These are phyloP conservation scores for Drosophila borborema DNA, from an alignment of 2,888 invertebrate genomes.

Conservation along the genomic window DNA sequence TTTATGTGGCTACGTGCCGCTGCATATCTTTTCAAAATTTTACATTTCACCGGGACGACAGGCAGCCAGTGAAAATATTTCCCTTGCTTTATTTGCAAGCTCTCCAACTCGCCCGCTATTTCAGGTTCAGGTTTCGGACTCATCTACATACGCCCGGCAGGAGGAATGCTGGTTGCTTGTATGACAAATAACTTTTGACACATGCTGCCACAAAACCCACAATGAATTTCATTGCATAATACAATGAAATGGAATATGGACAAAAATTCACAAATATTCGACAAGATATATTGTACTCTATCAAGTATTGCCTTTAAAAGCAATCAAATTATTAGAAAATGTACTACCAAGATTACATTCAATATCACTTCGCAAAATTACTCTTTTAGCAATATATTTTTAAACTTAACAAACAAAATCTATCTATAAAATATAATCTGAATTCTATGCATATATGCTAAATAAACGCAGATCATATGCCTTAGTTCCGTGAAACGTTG, in stretches of 20 bases:
- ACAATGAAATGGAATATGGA: conserved; percentile 39
- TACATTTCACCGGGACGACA: conserved; percentile 55
- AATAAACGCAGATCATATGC: conserved; percentile 19
- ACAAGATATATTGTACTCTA: neutral
- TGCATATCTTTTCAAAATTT: conserved; percentile 70
- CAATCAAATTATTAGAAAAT: neutral
- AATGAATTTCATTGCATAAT: conserved; percentile 40
- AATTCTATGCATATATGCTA: conserved; percentile 3
- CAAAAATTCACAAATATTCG: conserved; percentile 40
- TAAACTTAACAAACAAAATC: conserved; percentile 19
- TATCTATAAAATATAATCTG: neutral
- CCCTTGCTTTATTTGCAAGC: conserved; percentile 42
- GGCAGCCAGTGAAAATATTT: conserved; percentile 49
- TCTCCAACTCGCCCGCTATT: conserved; percentile 6
- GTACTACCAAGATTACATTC: no score
- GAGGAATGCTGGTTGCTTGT: neutral
- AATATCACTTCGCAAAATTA: neutral
- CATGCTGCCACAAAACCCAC: conserved; percentile 53
- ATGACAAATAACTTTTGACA: conserved; percentile 70
- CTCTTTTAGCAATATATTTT: conserved; percentile 6
- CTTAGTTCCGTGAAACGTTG: conserved; percentile 5
- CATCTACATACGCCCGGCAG: conserved; percentile 44
- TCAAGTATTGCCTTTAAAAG: neutral
- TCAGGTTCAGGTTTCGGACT: conserved; percentile 23
- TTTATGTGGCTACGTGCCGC: conserved; percentile 71